A percentile compares a stretch with the other conserved stretches of the same genome.
Evolutionary conservation across 2,888 invertebrate genomes (phyloP).

Genomic region (Zele albiditarsus): DNA sequence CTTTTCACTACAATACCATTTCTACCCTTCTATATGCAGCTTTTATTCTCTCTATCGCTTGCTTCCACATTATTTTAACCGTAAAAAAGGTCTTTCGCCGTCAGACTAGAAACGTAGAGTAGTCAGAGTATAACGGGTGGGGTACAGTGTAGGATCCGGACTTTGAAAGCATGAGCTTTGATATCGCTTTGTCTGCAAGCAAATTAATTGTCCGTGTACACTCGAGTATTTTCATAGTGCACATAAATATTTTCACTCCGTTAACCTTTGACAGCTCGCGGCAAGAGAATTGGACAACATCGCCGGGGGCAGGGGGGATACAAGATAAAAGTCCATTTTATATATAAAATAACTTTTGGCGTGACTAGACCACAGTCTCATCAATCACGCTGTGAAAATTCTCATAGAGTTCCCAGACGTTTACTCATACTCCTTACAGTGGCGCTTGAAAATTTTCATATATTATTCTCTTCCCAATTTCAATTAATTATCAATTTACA

Average conservation of each 20-base stretch:
- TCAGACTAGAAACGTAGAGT: conserved; percentile 12
- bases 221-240: conserved; percentile 51
- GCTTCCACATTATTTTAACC: conserved; percentile 35
- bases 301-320: not conserved
- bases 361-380: not conserved
- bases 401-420: conserved; percentile 10
- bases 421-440: conserved; percentile 6
- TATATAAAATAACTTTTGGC: not conserved
- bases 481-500: not conserved
- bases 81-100: conserved; percentile 42
- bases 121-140: no score
- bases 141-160: not conserved
- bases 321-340: not conserved
- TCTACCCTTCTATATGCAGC: not conserved
- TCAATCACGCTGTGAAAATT: not conserved
- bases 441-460: not conserved
- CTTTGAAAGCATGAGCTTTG: conserved; percentile 50
- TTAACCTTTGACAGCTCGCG: conserved; percentile 56
- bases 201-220: conserved; percentile 62
- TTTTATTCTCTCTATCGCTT: conserved; percentile 37
- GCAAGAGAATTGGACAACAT: conserved; percentile 44
- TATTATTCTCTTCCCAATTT: not conserved
- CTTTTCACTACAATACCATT: conserved; percentile 37
- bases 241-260: conserved; percentile 64
- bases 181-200: conserved; percentile 58